Evolutionary conservation across 2,888 invertebrate genomes (phyloP), one percentile per base, ranked within the genome.

Genomic region (Patella pellucida): DNA sequence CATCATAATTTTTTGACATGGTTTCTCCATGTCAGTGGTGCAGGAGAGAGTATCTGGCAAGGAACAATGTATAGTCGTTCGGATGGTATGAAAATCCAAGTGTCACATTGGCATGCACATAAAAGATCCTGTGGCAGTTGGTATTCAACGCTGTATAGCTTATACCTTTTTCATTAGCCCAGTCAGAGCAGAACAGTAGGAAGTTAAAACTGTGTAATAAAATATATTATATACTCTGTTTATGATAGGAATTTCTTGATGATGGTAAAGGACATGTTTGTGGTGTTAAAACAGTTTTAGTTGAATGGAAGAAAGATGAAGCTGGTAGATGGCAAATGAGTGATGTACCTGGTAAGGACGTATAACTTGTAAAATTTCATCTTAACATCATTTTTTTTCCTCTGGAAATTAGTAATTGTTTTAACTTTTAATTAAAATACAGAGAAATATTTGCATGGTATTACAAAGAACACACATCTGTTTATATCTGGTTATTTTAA

Each of bases 231-330:
- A 31, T 41, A 41, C 41, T 41, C 41, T 41, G 9, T 68, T 79
- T 31, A 52, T 77, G 76, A 2, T 82, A 94, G 93, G 97, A 97
- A 90, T 98, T 98, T 90, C 90, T 98, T 78, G 96, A 96, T 88
- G 96, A 98, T 90, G 96, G 95, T 85, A 92, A 93, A 79, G 98
- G 97, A 23, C 94, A 95, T 89, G 95, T 99, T n/a, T 93, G 94
- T 85, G 99, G 97, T 50, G 96, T 99, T 52, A 94, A 94, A 72
- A 97, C 98, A 0, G 95, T 97, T 41, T 93, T 95, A 84, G 98
- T 99, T 51, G 95, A 96, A 84, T 99, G 98, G 98, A 94, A 93
- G n/a, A 96, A 97, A 89, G 96, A 96, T 87, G 94, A 95, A 41
- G 84, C 87, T 73, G 99, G 98, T 0, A 94, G 96, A 78, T 99